A percentile compares a stretch with the other conserved stretches of the same genome.
Evolutionary conservation across 2,797 vertebrate species (phyloP).

Genomic region (Petrocephalus schoutedeni): DNA sequence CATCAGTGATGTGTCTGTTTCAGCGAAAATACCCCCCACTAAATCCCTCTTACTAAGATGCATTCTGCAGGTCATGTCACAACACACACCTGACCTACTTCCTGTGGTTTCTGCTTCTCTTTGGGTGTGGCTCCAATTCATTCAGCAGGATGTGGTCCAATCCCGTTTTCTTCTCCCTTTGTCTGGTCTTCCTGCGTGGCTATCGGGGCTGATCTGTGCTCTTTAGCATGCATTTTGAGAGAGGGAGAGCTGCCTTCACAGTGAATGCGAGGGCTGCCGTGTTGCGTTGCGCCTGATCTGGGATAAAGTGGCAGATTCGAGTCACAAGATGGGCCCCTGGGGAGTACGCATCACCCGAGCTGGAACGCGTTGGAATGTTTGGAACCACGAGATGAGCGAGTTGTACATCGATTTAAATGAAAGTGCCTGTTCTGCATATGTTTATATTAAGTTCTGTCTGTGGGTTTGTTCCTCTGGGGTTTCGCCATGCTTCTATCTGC

Average conservation of each 20-base stretch:
- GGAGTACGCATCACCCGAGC: not conserved
- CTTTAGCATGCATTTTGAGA: not conserved
- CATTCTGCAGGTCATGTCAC: not conserved
- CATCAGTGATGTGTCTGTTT: not conserved
- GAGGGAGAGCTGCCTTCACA: not conserved
- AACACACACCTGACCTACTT: not conserved
- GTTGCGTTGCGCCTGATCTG: not conserved
- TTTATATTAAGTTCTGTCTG: not conserved
- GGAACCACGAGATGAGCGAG: not conserved
- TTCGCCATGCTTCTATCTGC: not conserved
- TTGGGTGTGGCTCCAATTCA: not conserved
- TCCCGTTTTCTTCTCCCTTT: not conserved
- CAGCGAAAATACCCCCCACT: not conserved
- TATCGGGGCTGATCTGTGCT: not conserved
- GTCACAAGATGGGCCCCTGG: not conserved
- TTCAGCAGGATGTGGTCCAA: not conserved
- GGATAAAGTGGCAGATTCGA: not conserved
- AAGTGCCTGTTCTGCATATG: not conserved
- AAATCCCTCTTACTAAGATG: not conserved
- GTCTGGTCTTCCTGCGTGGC: not conserved
- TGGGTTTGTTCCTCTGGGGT: not conserved
- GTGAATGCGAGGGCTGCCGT: not conserved
- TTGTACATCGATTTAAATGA: not conserved
- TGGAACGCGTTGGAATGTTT: not conserved
- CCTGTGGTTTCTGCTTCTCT: not conserved